Conservation (phyloP, 2,113 vertebrate species). For the Plecturocebus donacophilus region DNA sequence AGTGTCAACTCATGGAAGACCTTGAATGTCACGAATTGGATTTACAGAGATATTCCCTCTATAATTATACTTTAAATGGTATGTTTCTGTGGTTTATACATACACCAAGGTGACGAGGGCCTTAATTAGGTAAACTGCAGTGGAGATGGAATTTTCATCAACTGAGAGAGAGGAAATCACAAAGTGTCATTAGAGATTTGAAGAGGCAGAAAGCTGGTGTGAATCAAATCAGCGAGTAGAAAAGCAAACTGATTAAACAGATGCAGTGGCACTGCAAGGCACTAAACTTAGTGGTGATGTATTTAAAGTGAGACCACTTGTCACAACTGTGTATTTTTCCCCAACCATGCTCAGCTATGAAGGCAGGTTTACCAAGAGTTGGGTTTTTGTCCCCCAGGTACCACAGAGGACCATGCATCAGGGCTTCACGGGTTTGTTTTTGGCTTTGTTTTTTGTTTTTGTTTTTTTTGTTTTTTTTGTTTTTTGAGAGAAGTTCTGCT, state of each 20-base stretch:
- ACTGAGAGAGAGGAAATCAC: background rate
- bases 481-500: too few species aligned
- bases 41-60: background rate
- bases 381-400: background rate
- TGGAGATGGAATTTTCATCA: background rate
- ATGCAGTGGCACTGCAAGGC: background rate
- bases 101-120: background rate
- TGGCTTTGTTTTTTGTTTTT: too few species aligned
- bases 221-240: background rate
- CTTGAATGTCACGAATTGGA: background rate
- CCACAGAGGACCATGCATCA: background rate
- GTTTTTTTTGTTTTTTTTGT: too few species aligned
- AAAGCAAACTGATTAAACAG: background rate
- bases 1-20: background rate
- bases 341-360: background rate
- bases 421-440: background rate
- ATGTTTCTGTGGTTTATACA: background rate
- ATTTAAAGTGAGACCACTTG: background rate
- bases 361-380: background rate
- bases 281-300: background rate
- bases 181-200: background rate
- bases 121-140: background rate
- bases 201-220: background rate
- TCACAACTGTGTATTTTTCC: background rate
- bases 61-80: background rate